Percentiles rank a stretch among this genome's conserved stretches.
Evolutionary conservation across 2,888 invertebrate genomes (phyloP).

Genomic region (Helleia helle): DNA sequence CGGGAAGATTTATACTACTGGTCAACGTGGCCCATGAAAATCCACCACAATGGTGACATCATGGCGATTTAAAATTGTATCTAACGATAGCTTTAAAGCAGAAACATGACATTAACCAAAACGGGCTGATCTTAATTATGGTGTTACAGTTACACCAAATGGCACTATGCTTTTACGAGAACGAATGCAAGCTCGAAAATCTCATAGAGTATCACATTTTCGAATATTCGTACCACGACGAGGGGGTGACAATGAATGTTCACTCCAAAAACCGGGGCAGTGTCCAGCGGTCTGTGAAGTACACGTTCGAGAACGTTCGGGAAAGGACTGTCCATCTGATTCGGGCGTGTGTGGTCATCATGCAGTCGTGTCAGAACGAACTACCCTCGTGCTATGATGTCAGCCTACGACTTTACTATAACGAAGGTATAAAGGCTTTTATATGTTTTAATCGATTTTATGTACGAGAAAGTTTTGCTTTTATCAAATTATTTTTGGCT

Average conservation of each 20-base stretch:
- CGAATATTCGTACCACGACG: conserved; percentile 40
- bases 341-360: conserved; percentile 34
- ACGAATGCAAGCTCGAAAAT: conserved; percentile 39
- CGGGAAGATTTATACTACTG: too few species aligned
- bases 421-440: too few species aligned
- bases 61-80: too few species aligned
- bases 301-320: conserved; percentile 37
- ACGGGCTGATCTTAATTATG: too few species aligned
- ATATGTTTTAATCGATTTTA: too few species aligned
- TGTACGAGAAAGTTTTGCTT: too few species aligned
- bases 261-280: conserved; percentile 30
- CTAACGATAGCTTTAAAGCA: too few species aligned
- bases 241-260: conserved; percentile 37
- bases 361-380: conserved; percentile 27
- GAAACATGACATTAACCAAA: too few species aligned
- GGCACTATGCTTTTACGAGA: conserved; percentile 54
- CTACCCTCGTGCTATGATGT: conserved; percentile 35
- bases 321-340: conserved; percentile 35
- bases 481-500: too few species aligned
- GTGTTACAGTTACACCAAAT: conserved; percentile 48
- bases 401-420: conserved; percentile 51
- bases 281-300: conserved; percentile 22
- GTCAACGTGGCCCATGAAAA: too few species aligned
- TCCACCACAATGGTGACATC: too few species aligned
- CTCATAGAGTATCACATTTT: conserved; percentile 50